A percentile compares a stretch with the other conserved stretches of the same genome.
Evolutionary conservation across 2,113 vertebrate genomes (phyloP).

Genomic region (Sorex araneus): DNA sequence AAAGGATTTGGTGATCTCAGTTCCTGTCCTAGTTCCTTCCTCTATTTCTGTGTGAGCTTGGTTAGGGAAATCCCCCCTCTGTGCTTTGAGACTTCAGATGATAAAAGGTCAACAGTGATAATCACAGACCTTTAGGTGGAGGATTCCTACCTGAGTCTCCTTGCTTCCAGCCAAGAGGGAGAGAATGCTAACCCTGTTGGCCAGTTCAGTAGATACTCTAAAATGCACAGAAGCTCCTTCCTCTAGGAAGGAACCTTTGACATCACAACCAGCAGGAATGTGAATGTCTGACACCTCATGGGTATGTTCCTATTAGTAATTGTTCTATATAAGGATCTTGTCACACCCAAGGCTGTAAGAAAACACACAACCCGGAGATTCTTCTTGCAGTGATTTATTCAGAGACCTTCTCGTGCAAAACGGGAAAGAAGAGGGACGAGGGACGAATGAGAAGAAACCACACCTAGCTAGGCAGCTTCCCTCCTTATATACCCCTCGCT

Average conservation of each 20-base stretch:
- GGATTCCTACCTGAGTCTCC: neutral
- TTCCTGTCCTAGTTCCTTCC: neutral
- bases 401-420: too few species aligned
- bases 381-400: too few species aligned
- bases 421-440: too few species aligned
- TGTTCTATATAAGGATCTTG: too few species aligned
- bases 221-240: fast-evolving
- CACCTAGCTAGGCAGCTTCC: too few species aligned
- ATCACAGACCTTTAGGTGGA: fast-evolving
- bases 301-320: neutral
- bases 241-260: neutral
- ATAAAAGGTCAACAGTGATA: neutral
- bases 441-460: too few species aligned
- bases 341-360: too few species aligned
- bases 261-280: neutral
- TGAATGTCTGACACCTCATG: neutral
- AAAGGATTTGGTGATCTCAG: neutral
- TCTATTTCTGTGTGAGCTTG: neutral
- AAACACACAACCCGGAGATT: too few species aligned
- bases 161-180: neutral
- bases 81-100: neutral
- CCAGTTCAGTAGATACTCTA: neutral
- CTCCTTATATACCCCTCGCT: too few species aligned
- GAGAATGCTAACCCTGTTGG: neutral
- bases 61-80: neutral